Percentiles rank a stretch among this genome's conserved stretches.
phyloP scores from a whole-genome alignment of 2,888 invertebrate species.

The Macaria liturata region DNA sequence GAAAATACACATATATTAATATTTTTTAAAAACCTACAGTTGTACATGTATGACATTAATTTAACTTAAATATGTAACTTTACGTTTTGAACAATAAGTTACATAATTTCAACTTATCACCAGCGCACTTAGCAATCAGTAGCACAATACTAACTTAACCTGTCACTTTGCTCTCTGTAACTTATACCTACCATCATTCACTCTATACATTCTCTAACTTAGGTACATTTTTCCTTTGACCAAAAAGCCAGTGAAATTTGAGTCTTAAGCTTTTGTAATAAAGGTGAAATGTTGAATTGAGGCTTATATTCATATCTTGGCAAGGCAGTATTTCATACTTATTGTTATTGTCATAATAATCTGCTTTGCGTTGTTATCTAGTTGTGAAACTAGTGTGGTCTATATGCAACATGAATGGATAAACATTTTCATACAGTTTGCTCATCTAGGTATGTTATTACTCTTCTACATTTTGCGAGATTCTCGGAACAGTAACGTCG shows the following conservation, averaged over 20 bases:
- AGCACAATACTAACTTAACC: constrained; percentile 59
- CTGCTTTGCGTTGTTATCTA: constrained; percentile 49
- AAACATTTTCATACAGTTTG: constrained; percentile 20
- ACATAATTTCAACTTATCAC: constrained; percentile 14
- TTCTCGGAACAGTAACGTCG: too few species aligned
- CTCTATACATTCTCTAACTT: constrained; percentile 43
- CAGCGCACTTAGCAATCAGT: constrained; percentile 47
- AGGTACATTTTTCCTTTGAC: constrained; percentile 16
- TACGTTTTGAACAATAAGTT: too few species aligned
- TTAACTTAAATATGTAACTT: too few species aligned
- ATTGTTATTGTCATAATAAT: constrained; percentile 60
- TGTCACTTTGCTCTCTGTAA: constrained; percentile 61
- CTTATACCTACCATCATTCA: constrained; percentile 63
- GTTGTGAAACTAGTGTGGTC: constrained; percentile 46
- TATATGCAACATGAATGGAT: constrained; percentile 29
- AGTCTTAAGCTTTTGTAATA: constrained; percentile 7
- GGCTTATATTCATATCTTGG: constrained; percentile 10
- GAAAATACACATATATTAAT: too few species aligned
- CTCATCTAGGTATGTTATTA: not conserved
- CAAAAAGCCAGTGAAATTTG: constrained; percentile 5
- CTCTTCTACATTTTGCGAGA: too few species aligned
- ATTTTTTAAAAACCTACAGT: too few species aligned
- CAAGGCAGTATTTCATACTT: constrained; percentile 52
- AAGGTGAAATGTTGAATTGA: not conserved
- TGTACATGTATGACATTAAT: too few species aligned